Base-by-base conservation (phyloP, 1,140 invertebrate genomes). In the Oncopodura yosiiana region DNA sequence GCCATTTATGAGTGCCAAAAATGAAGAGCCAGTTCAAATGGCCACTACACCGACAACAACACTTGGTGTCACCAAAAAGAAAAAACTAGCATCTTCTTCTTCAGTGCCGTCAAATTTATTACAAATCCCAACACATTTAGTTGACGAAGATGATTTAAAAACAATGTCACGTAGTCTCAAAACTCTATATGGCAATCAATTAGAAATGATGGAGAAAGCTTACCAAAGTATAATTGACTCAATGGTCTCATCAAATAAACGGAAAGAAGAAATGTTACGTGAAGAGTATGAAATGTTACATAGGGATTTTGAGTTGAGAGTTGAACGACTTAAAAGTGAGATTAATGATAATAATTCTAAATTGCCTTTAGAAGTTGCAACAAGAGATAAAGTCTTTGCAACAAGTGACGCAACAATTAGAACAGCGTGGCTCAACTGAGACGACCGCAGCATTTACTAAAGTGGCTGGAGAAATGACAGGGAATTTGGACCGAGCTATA, bases 141-240 rank as follows among this genome's bases (percentile, higher is more conserved):
- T 63, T 41, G 57, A 63, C 30, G 53, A 63, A 44, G 61, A 63
- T 3, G 57, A 63, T n/a, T 30, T 63, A 0, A 63, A 63, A 24
- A 21, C 48, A 2, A 63, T 63, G 61, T 41, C 43, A 24, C 27
- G 41, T n/a, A 57, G 53, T 24, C 29, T 63, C 8, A 63, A 63
- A 30, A 29, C 56, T 0, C 26, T 63, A n/a, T 63, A 59, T 41
- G 39, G 23, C 6, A 63, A 46, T 26, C 61, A 63, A 36, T 38
- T 63, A 37, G 61, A 63, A 27, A 46, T 56, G 39, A 21, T 48
- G 24, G 56, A 63, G 36, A 59, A 52, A 39, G 43, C 51, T 29
- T 63, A 60, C 38, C 23, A 21, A n/a, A 54, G 56, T 8, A 56
- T 60, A 51, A 49, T 63, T 11, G 39, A 49, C 9, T 56, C 39